Evolutionary conservation across 1,140 invertebrate species (phyloP).

Genomic region (Eciton burchellii): DNA sequence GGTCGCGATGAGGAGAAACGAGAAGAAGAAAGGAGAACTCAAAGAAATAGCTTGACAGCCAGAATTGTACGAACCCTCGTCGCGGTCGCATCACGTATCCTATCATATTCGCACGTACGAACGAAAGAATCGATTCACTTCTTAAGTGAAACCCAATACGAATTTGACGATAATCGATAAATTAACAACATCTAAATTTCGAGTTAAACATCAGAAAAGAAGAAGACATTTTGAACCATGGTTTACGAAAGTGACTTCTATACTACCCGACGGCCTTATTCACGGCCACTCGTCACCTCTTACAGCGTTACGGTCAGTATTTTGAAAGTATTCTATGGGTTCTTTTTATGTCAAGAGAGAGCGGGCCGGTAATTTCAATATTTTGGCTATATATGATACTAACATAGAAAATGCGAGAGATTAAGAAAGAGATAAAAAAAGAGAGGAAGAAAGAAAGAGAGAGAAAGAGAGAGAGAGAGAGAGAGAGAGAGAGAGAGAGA

Average conservation of each 20-base stretch:
- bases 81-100: conserved; percentile 79
- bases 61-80: conserved; percentile 84
- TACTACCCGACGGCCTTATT: conserved; percentile 93
- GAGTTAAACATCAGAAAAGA: conserved; percentile 37
- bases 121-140: conserved; percentile 29
- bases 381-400: conserved; percentile 70
- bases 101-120: conserved; percentile 42
- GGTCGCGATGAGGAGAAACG: conserved; percentile 37
- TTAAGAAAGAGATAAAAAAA: not conserved
- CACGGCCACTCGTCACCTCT: conserved; percentile 89
- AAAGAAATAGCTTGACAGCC: conserved; percentile 49
- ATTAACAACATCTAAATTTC: conserved; percentile 3
- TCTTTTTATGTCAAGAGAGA: conserved; percentile 33
- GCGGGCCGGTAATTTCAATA: conserved; percentile 72
- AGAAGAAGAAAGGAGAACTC: conserved; percentile 16
- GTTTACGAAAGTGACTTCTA: conserved; percentile 96
- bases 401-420: conserved; percentile 51
- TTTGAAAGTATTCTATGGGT: not conserved
- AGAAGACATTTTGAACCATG: conserved; percentile 87
- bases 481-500: too few species aligned
- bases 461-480: too few species aligned
- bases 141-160: conserved; percentile 12
- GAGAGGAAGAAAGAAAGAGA: too few species aligned
- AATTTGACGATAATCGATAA: too few species aligned
- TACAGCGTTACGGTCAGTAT: conserved; percentile 92